These are phyloP conservation scores for Cyrtonyx montezumae DNA, from an alignment of 2,113 vertebrate genomes.

Conservation along the genomic window DNA sequence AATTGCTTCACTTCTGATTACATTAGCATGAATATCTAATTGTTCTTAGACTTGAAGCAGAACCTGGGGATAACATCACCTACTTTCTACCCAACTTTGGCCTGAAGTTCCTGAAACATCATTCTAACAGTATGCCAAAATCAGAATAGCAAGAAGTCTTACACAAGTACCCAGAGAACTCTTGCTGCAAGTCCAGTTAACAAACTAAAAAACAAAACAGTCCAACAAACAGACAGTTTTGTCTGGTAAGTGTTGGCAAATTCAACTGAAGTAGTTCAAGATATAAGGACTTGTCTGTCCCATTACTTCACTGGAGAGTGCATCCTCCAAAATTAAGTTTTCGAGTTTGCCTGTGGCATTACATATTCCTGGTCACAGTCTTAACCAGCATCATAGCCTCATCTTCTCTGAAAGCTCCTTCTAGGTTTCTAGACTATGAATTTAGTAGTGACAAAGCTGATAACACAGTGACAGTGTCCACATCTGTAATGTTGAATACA, in stretches of 20 bases:
- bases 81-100: not conserved
- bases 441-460: not conserved
- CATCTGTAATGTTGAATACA: not conserved
- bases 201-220: not conserved
- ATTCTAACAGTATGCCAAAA: not conserved
- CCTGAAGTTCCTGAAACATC: not conserved
- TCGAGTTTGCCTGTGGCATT: not conserved
- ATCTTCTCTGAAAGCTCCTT: not conserved
- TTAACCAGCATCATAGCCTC: not conserved
- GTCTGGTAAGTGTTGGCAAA: not conserved
- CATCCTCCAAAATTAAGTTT: not conserved
- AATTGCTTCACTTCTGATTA: constrained; percentile 9
- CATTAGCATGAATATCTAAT: not conserved
- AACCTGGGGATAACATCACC: not conserved
- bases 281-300: not conserved
- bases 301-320: not conserved
- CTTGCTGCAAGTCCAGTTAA: not conserved
- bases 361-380: not conserved
- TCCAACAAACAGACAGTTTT: not conserved
- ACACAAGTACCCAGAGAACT: not conserved
- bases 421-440: not conserved
- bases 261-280: not conserved
- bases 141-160: not conserved
- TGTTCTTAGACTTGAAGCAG: not conserved
- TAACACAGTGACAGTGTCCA: not conserved